Percentiles rank a stretch among this genome's conserved stretches.
phyloP scores from a whole-genome alignment of 2,113 vertebrate genomes.

The Sminthopsis crassicaudata region DNA sequence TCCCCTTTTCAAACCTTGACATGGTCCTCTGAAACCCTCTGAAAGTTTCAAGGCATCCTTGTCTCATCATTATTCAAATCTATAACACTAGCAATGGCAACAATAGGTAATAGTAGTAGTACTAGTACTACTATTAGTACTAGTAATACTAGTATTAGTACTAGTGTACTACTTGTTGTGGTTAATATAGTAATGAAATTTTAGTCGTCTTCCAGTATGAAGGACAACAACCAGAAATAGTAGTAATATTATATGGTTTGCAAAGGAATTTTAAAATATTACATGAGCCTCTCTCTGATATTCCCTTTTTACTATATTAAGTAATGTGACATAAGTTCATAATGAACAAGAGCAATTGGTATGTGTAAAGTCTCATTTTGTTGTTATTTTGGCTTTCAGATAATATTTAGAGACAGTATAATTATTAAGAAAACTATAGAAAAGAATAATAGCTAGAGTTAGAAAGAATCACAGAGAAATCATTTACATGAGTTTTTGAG shows the following conservation, averaged over 20 bases:
- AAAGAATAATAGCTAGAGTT: neutral
- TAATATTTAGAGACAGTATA: neutral
- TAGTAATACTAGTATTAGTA: too few relatives aligned
- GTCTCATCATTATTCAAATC: neutral
- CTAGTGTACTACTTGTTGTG: too few relatives aligned
- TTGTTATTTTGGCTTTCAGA: neutral
- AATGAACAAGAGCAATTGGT: neutral
- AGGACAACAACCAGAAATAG: too few relatives aligned
- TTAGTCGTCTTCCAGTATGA: too few relatives aligned
- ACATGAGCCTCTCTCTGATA: neutral
- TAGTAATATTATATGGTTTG: neutral
- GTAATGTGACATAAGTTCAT: neutral
- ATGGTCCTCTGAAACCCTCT: neutral
- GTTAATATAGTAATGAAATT: too few relatives aligned
- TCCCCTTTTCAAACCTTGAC: neutral
- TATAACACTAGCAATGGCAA: neutral
- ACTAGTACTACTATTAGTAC: too few relatives aligned
- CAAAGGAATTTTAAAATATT: neutral
- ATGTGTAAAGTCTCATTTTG: neutral
- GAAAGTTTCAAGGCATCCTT: neutral
- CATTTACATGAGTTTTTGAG: conserved; percentile 17
- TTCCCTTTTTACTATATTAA: neutral
- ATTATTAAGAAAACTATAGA: conserved; percentile 20
- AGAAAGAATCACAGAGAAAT: conserved; percentile 27
- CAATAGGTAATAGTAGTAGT: neutral